phyloP scores from a whole-genome alignment of 2,113 vertebrate genomes.

The Ctenomys sociabilis region DNA sequence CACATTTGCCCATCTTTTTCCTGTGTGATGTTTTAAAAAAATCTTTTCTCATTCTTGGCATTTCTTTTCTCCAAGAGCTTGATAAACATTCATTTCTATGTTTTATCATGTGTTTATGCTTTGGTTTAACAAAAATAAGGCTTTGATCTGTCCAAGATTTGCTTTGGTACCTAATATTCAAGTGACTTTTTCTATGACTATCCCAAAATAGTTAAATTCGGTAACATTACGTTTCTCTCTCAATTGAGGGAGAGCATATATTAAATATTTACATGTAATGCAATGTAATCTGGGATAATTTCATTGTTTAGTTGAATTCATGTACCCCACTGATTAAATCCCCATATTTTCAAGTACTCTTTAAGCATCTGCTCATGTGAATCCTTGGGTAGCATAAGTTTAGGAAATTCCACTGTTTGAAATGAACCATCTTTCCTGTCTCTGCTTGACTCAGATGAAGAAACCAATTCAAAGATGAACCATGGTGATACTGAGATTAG shows the following conservation, averaged over 20 bases:
- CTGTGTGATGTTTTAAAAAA: conserved; percentile 52
- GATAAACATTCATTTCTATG: conserved; percentile 64
- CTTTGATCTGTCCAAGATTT: conserved; percentile 49
- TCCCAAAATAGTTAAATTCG: neutral
- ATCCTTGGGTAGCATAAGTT: neutral
- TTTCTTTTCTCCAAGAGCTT: conserved; percentile 15
- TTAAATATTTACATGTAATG: neutral
- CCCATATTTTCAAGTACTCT: conserved; percentile 13
- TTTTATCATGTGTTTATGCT: conserved; percentile 50
- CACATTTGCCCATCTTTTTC: conserved; percentile 56
- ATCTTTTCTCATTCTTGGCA: conserved; percentile 46
- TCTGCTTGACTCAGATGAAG: neutral
- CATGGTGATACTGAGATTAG: neutral
- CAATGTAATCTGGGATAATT: neutral
- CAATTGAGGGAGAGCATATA: neutral
- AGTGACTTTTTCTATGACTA: neutral
- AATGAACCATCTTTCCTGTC: neutral
- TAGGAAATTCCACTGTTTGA: neutral
- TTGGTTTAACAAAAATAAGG: conserved; percentile 52
- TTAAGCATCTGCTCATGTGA: neutral
- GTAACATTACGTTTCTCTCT: neutral
- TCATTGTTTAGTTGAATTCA: neutral
- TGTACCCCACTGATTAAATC: neutral
- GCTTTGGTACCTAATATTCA: neutral
- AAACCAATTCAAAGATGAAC: neutral